These are phyloP conservation scores for Bradysia coprophila DNA, from an alignment of 1,140 invertebrate species.

Conservation along the genomic window DNA sequence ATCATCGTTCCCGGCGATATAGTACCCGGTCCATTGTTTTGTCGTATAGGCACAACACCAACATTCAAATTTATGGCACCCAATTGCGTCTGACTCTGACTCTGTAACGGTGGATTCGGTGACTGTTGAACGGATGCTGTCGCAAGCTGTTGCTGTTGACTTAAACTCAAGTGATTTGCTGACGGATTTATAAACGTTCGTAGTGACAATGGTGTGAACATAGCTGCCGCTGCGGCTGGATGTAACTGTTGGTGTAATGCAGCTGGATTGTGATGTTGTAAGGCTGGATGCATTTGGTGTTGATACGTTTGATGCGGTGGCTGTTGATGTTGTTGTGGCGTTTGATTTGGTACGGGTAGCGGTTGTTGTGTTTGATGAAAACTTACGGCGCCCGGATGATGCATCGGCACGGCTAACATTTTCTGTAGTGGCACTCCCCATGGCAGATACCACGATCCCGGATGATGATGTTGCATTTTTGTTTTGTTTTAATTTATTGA, in stretches of 20 bases:
- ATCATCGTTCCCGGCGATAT: constrained; percentile 1
- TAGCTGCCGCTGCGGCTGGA: constrained; percentile 7
- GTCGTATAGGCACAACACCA: constrained; percentile 7
- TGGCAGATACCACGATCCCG: constrained; percentile 29
- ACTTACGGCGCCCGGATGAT: constrained; percentile 12
- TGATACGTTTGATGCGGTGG: constrained; percentile 1
- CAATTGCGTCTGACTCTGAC: constrained; percentile 6
- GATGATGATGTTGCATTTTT: constrained; percentile 28
- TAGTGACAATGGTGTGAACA: constrained; percentile 7
- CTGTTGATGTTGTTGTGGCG: not conserved
- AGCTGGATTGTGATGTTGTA: constrained; percentile 2
- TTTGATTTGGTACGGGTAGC: constrained; percentile 5
- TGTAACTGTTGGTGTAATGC: constrained; percentile 4
- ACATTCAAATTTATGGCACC: constrained; percentile 8
- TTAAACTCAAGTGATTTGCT: constrained; percentile 4
- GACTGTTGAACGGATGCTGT: not conserved
- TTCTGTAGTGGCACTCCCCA: constrained; percentile 32
- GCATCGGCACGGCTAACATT: constrained; percentile 27
- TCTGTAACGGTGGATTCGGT: not conserved
- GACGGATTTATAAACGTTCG: constrained; percentile 6
- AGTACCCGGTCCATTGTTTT: not conserved
- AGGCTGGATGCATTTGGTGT: constrained; percentile 1
- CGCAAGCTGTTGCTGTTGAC: not conserved
- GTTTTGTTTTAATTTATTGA: not conserved
- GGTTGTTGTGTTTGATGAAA: constrained; percentile 7